Evolutionary conservation across 2,888 invertebrate genomes (phyloP).

Genomic region (Caenorhabditis becei): DNA sequence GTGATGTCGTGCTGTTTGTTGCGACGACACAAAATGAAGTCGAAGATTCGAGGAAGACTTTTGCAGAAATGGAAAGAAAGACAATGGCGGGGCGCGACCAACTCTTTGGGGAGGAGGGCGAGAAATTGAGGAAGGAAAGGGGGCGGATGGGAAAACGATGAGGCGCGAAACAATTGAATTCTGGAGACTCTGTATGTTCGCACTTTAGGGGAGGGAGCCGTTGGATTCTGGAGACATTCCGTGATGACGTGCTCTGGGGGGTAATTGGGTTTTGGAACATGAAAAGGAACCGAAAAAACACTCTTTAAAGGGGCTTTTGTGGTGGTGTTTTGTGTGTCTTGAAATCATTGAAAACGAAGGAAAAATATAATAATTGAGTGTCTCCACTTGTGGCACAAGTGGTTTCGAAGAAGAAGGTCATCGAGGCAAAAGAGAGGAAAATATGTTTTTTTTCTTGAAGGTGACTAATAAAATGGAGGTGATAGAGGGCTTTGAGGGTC

Average conservation of each 20-base stretch:
- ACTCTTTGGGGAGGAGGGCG: constrained; percentile 18
- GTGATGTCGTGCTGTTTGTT: constrained; percentile 37
- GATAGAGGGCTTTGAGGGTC: no score
- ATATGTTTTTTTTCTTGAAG: no score
- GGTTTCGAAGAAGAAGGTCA: background rate
- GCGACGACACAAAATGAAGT: constrained; percentile 4
- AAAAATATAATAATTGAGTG: background rate
- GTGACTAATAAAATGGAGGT: no score
- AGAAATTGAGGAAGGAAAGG: constrained; percentile 11
- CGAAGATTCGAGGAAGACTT: constrained; percentile 14
- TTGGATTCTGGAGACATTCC: constrained; percentile 18
- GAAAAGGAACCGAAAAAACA: no score
- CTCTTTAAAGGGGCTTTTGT: no score
- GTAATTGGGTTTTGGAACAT: constrained; percentile 12
- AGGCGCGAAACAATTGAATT: constrained; percentile 51
- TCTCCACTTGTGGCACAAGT: background rate
- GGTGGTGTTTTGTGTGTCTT: no score
- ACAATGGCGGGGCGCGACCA: constrained; percentile 12
- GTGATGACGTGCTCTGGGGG: constrained; percentile 34
- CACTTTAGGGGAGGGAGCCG: constrained; percentile 24
- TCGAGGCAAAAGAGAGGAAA: no score
- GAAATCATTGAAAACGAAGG: no score
- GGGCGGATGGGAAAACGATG: constrained; percentile 22
- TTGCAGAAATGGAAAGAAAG: constrained; percentile 28
- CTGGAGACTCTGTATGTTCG: constrained; percentile 39